A percentile compares a stretch with the other conserved stretches of the same genome.
These are phyloP conservation scores for Clarias laeviceps DNA, from an alignment of 2,797 vertebrate species.

Conservation along the genomic window DNA sequence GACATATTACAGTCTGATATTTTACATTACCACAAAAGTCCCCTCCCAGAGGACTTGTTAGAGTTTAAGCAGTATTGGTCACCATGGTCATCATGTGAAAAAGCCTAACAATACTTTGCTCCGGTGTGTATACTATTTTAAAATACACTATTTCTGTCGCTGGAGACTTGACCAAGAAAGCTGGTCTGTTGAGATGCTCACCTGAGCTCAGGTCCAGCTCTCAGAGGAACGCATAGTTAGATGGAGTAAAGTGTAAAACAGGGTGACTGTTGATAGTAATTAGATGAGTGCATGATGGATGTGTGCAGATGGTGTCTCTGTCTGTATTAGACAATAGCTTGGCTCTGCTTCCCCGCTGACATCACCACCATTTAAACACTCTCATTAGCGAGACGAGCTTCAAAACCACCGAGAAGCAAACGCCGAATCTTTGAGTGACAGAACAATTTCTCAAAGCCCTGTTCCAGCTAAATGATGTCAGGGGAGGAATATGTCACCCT, in stretches of 20 bases:
- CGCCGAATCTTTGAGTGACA: slow-evolving; percentile 44
- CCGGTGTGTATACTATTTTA: neutral
- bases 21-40: slow-evolving; percentile 12
- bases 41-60: slow-evolving; percentile 20
- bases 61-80: neutral
- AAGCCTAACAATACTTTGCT: neutral
- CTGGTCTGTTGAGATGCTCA: slow-evolving; percentile 2
- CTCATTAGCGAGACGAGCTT: slow-evolving; percentile 57
- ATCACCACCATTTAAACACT: slow-evolving; percentile 69
- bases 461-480: slow-evolving; percentile 26
- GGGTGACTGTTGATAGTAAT: slow-evolving; percentile 60
- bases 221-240: slow-evolving; percentile 7
- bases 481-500: slow-evolving; percentile 25
- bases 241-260: slow-evolving; percentile 15
- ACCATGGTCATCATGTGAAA: neutral
- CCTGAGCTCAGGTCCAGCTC: slow-evolving; percentile 21
- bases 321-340: slow-evolving; percentile 72
- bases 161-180: neutral
- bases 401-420: slow-evolving; percentile 60
- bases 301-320: slow-evolving; percentile 64
- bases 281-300: slow-evolving; percentile 68
- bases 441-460: slow-evolving; percentile 51
- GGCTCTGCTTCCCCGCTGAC: slow-evolving; percentile 74
- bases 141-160: slow-evolving; percentile 13
- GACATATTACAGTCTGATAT: slow-evolving; percentile 26